These are phyloP conservation scores for Lutjanus argentimaculatus DNA, from an alignment of 2,797 vertebrate genomes.

Conservation along the genomic window DNA sequence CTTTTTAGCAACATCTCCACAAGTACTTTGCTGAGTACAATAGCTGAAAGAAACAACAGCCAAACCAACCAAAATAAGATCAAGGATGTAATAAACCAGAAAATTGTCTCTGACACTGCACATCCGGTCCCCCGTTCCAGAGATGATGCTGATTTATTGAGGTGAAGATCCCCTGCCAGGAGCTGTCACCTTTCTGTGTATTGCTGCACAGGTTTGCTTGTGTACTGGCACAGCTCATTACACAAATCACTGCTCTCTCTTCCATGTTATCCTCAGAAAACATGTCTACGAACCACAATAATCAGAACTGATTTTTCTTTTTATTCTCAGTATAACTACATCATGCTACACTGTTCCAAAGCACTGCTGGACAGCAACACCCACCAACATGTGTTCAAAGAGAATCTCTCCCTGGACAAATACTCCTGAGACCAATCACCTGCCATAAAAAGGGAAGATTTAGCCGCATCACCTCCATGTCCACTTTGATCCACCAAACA, in stretches of 20 bases:
- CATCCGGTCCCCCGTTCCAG: background rate
- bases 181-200: background rate
- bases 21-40: background rate
- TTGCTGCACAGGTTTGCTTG: background rate
- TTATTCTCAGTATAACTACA: slow-evolving; percentile 41
- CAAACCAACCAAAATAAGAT: background rate
- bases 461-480: slow-evolving; percentile 20
- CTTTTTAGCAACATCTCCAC: background rate
- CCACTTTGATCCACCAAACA: slow-evolving; percentile 61
- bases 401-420: slow-evolving; percentile 28
- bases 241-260: background rate
- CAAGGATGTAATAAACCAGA: background rate
- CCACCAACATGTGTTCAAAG: slow-evolving; percentile 58
- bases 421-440: slow-evolving; percentile 49
- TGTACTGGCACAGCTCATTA: background rate
- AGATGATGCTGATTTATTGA: slow-evolving; percentile 8
- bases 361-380: slow-evolving; percentile 47
- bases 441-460: slow-evolving; percentile 27
- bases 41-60: background rate
- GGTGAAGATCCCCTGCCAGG: background rate
- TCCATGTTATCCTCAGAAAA: slow-evolving; percentile 24
- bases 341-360: slow-evolving; percentile 52
- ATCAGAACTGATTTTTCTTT: slow-evolving; percentile 33
- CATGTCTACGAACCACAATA: slow-evolving; percentile 12
- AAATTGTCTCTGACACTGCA: background rate